A percentile compares a stretch with the other conserved stretches of the same genome.
Evolutionary conservation across 2,797 vertebrate species (phyloP).

Genomic region (Triplophysa yarkandensis): DNA sequence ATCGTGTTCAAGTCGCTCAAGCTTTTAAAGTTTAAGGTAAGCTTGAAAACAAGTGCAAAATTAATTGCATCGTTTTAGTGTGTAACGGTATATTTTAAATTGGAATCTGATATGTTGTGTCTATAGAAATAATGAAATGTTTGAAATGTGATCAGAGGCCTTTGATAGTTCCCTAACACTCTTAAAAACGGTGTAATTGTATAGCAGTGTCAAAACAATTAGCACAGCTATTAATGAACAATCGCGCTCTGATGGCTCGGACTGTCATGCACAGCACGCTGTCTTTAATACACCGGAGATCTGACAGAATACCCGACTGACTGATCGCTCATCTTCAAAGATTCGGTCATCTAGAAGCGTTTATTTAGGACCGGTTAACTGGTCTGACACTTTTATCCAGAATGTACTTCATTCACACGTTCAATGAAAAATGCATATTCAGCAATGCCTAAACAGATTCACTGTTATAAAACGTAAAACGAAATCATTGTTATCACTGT

Average conservation of each 20-base stretch:
- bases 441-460: background rate
- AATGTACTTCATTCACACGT: background rate
- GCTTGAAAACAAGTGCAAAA: background rate
- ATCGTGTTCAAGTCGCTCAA: slow-evolving; percentile 56
- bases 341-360: background rate
- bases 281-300: slow-evolving; percentile 39
- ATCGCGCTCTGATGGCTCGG: slow-evolving; percentile 8
- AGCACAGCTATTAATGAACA: slow-evolving; percentile 1
- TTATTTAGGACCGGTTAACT: background rate
- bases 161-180: background rate
- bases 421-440: background rate
- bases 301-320: slow-evolving; percentile 25
- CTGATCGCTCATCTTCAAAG: background rate
- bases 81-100: background rate
- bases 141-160: background rate
- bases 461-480: too few relatives aligned
- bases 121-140: background rate
- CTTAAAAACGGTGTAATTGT: background rate
- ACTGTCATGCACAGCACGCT: slow-evolving; percentile 29
- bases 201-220: slow-evolving; percentile 27
- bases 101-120: background rate
- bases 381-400: background rate
- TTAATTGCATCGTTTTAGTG: too few relatives aligned
- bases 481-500: too few relatives aligned
- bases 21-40: slow-evolving; percentile 39